Conservation (phyloP, 2,888 invertebrate species). For the Emmelina monodactyla region DNA sequence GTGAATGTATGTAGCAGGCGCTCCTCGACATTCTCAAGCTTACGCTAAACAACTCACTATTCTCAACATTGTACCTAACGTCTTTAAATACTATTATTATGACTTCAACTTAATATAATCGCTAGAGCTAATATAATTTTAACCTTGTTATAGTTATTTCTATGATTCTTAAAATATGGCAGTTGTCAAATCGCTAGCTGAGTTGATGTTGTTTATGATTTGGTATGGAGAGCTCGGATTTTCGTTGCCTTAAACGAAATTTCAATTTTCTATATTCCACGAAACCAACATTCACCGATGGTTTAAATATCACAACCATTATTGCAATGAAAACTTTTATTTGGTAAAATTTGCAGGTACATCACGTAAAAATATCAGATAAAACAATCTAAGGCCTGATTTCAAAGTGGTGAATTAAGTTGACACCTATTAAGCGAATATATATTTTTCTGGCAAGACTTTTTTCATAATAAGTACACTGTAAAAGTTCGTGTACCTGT, state of each 20-base stretch:
- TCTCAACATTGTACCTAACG: constrained; percentile 39
- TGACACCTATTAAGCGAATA: too few species aligned
- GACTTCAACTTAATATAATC: constrained; percentile 57
- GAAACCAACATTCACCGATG: constrained; percentile 38
- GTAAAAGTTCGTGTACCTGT: too few species aligned
- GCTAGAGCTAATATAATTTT: constrained; percentile 23
- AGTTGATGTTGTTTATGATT: constrained; percentile 43
- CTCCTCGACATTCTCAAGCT: not conserved
- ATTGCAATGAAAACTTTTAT: constrained; percentile 51
- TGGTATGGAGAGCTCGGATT: constrained; percentile 37
- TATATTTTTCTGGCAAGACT: too few species aligned
- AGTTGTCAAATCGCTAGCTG: constrained; percentile 64
- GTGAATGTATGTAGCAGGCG: not conserved
- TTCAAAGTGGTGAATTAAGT: too few species aligned
- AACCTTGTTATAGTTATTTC: constrained; percentile 26
- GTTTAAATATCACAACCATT: constrained; percentile 56
- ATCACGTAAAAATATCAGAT: constrained; percentile 28
- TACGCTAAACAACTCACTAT: not conserved
- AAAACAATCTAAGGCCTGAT: too few species aligned
- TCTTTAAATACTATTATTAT: constrained; percentile 62
- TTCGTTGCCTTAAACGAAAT: constrained; percentile 29
- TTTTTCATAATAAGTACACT: too few species aligned
- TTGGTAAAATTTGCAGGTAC: constrained; percentile 55
- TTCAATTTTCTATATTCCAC: constrained; percentile 22
- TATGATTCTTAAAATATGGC: constrained; percentile 61